Evolutionary conservation across 1,140 invertebrate species (phyloP), one percentile per base, ranked within the genome.

Genomic region (Trichonephila inaurata): DNA sequence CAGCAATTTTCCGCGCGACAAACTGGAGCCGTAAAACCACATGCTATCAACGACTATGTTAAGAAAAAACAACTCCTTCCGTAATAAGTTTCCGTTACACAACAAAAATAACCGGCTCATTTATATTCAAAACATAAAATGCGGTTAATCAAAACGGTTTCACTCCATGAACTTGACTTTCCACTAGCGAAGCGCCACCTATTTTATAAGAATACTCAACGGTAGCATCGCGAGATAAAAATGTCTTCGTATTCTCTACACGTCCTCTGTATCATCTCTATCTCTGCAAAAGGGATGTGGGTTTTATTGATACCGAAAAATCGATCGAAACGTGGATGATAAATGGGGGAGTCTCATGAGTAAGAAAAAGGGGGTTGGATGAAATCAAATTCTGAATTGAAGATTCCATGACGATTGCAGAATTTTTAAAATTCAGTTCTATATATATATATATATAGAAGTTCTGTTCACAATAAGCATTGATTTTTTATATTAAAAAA

Each of bases 21-120:
- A 18, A 5, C 33, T 5, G 72, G 69, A 40, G 72, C 72, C 72
- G 14, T 6, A 33, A 40, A 77, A 40, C 28, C 28, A 7, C 72
- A 33, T 77, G 24, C 72, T 77, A 77, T 77, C 28, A 6, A 51
- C 72, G 28, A 77, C 33, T 40, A 40, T 33, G 28, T 62, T 18
- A 28, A 28, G 14, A 0, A 18, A 72, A 18, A 40, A 77, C 16
- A 24, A 77, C 51, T 33, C 72, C 72, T 77, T 33, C 72, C 72
- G 72, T 19, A 77, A 77, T 33, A 77, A 77, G 72, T 77, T 77
- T 77, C 72, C 14, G 72, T 77, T 77, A 77, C 72, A 5, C 72
- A 77, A 77, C 33, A 77, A 77, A 77, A 77, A 77, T 77, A 77
- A 77, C 72, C 5, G n/a, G 72, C 12, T 77, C 72, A 77, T 77